A percentile compares a stretch with the other conserved stretches of the same genome.
Evolutionary conservation across 2,113 vertebrate genomes (phyloP).

Genomic region (Apistogramma diplotaenia): DNA sequence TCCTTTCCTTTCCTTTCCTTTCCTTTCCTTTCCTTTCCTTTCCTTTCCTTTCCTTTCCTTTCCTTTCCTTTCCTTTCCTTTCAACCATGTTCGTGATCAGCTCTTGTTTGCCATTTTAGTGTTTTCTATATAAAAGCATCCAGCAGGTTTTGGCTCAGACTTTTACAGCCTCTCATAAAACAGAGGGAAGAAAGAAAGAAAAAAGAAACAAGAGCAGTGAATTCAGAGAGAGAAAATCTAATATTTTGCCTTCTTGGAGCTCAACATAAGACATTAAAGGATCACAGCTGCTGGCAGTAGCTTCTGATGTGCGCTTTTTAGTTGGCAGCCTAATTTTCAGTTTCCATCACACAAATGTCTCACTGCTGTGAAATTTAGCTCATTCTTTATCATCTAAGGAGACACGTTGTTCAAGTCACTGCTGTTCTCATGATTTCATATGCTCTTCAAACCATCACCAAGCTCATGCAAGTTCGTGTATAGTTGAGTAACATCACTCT

Average conservation of each 20-base stretch:
- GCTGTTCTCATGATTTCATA: constrained; percentile 5
- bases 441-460: not conserved
- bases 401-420: not conserved
- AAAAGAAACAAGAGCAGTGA: constrained; percentile 27
- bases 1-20: too few species aligned
- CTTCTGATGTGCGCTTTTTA: constrained; percentile 16
- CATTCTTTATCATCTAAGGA: not conserved
- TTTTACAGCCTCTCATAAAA: constrained; percentile 65
- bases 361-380: not conserved
- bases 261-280: constrained; percentile 36
- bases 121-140: constrained; percentile 66
- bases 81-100: constrained; percentile 65
- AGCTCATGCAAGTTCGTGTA: not conserved
- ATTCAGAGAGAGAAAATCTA: constrained; percentile 35
- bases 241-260: constrained; percentile 45
- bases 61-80: constrained; percentile 22
- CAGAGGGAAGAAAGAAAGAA: not conserved
- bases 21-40: not conserved
- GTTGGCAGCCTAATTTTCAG: constrained; percentile 23
- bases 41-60: not conserved
- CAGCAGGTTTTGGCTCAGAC: constrained; percentile 66
- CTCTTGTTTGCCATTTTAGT: constrained; percentile 63
- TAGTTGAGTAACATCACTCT: not conserved
- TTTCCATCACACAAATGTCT: constrained; percentile 12
- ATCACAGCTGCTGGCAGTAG: constrained; percentile 41